Percentiles rank a stretch among this genome's conserved stretches.
Conservation (phyloP, 1,140 invertebrate species). For the Solen grandis region DNA sequence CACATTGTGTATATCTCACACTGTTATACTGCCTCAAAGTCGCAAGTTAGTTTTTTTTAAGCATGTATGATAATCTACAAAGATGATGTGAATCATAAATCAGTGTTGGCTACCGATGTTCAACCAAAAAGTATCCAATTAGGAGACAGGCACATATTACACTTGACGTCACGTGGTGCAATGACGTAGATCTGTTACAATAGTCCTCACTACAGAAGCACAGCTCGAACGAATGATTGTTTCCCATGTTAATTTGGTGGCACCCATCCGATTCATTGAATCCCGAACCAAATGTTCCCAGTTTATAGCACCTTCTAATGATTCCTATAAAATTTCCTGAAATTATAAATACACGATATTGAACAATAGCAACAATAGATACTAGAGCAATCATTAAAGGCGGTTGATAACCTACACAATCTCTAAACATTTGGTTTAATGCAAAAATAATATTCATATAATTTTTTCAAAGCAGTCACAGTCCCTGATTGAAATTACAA, state of each 20-base stretch:
- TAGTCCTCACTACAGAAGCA: constrained; percentile 47
- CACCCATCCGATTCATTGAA: constrained; percentile 30
- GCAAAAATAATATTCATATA: not conserved
- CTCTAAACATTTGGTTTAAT: not conserved
- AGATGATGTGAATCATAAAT: no score
- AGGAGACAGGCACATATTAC: no score
- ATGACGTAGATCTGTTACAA: constrained; percentile 25
- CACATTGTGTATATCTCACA: no score
- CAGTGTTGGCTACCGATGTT: no score
- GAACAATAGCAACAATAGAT: no score
- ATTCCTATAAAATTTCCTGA: constrained; percentile 36
- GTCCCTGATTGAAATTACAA: not conserved
- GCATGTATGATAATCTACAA: no score
- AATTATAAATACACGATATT: not conserved
- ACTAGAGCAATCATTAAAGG: not conserved
- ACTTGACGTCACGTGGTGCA: no score
- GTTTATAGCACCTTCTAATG: constrained; percentile 20
- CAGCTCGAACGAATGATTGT: constrained; percentile 5
- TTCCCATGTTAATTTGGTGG: not conserved
- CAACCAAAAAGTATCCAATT: no score
- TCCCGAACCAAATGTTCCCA: not conserved
- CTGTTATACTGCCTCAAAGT: no score
- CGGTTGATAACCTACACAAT: not conserved
- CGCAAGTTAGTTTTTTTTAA: no score
- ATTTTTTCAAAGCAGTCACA: not conserved